Evolutionary conservation across 53 echinoderm and acorn worm species (phyloP), one percentile per base, ranked within the genome.

Genomic region (Zoroaster sp.): DNA sequence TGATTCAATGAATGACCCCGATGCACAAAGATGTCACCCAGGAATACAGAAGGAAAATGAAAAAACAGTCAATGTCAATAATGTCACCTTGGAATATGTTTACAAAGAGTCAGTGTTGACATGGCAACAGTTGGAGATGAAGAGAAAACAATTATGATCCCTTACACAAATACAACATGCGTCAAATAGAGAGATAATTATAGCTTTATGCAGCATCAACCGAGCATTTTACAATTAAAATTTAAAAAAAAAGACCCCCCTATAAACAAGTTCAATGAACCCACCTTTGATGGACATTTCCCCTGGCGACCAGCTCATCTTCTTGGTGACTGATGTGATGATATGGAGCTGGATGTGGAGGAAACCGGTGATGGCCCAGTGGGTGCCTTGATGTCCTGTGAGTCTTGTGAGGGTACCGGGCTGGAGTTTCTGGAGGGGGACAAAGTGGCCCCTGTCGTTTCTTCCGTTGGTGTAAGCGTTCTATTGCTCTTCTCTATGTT

Each of bases 401-500:
- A 42, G 31, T 82, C 82, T 66, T 68, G 82, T 32, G 68, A 66
- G 31, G 82, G 44, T 67, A 82, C 82, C 43, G 82, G 82, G 82
- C 82, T 82, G 42, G 82, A 82, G 32, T 45, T 82, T n/a, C 82
- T 66, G 68, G 15, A 31, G 5, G 82, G 82, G 8, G 82, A 82
- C 66, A 43, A 42, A 0, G 82, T 82, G 25, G 82, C 32, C 23
- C 82, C 66, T 23, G 44, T 18, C 40, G 34, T 31, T 0, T 82
- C 82, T 15, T 66, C 68, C 0, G 67, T 17, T 11, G 65, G n/a
- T 8, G 68, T 44, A 32, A 82, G 44, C 5, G 44, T 28, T 67
- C 67, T 25, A 30, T 33, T 68, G 44, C 66, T 82, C 20, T 82
- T 82, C 37, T 82, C 82, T 82, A 37, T 25, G 7, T 6, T 59